phyloP scores from a whole-genome alignment of 2,888 invertebrate genomes.

The Tyria jacobaeae region DNA sequence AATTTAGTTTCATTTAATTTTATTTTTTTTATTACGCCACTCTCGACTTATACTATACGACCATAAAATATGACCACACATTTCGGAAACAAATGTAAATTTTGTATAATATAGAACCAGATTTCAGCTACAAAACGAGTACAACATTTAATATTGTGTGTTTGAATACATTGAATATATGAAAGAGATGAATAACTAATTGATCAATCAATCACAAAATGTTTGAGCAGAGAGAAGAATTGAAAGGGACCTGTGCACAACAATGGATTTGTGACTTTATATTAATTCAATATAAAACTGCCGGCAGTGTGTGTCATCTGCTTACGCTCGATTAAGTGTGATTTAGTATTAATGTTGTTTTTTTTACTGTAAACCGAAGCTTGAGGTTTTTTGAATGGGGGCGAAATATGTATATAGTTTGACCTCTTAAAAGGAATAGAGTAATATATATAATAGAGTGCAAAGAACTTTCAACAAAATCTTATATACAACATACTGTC shows the following conservation, averaged over 20 bases:
- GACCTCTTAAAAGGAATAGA: neutral
- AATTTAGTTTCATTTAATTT: no score
- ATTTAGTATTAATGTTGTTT: neutral
- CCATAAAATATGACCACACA: no score
- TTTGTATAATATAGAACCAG: neutral
- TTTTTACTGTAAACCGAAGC: neutral
- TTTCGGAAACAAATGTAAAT: no score
- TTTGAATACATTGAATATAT: constrained; percentile 16
- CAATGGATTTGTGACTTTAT: neutral
- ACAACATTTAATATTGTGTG: constrained; percentile 10
- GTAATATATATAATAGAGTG: no score
- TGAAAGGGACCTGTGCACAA: neutral
- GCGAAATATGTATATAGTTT: neutral
- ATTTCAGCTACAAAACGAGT: neutral
- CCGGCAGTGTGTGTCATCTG: neutral
- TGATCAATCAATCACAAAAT: constrained; percentile 15
- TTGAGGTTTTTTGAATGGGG: neutral
- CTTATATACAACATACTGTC: no score
- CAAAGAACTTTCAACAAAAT: no score
- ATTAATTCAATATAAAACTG: neutral
- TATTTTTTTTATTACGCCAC: no score
- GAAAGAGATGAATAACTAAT: constrained; percentile 18
- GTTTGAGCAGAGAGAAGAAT: neutral
- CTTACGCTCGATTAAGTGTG: neutral
- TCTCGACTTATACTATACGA: no score